Percentiles rank a stretch among this genome's conserved stretches.
phyloP scores from a whole-genome alignment of 2,888 invertebrate genomes.

The Camptogramma bilineatum region DNA sequence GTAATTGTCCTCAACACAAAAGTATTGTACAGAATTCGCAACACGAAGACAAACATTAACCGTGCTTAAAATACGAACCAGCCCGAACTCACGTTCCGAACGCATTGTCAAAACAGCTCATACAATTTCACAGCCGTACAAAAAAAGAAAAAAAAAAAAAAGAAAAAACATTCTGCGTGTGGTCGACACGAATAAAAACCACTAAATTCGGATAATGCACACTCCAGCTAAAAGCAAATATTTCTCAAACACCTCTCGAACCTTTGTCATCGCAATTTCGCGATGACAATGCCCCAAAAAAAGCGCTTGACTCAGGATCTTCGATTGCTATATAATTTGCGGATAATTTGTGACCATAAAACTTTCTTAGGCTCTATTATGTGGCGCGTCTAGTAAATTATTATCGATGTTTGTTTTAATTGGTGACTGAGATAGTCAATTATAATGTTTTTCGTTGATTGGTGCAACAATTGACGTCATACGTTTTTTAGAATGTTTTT shows the following conservation, averaged over 20 bases:
- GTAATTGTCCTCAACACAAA: conserved; percentile 17
- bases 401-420: conserved; percentile 34
- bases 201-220: conserved; percentile 58
- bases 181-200: conserved; percentile 50
- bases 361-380: conserved; percentile 63
- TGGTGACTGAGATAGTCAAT: conserved; percentile 26
- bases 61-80: conserved; percentile 79
- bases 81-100: conserved; percentile 73
- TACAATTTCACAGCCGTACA: conserved; percentile 73
- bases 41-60: conserved; percentile 49
- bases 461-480: conserved; percentile 26
- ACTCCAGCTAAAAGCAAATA: conserved; percentile 79
- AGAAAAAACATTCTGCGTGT: conserved; percentile 48
- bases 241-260: conserved; percentile 81
- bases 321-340: conserved; percentile 78
- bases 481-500: conserved; percentile 3
- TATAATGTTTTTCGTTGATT: conserved; percentile 28
- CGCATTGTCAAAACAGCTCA: conserved; percentile 83
- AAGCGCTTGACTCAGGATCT: conserved; percentile 68
- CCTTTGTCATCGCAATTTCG: conserved; percentile 79
- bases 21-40: conserved; percentile 35
- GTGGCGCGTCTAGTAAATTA: conserved; percentile 50
- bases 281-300: conserved; percentile 69
- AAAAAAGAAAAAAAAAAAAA: conserved; percentile 40
- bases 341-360: conserved; percentile 70